These are phyloP conservation scores for Drosophila repletoides DNA, from an alignment of 1,140 invertebrate species.

Conservation along the genomic window DNA sequence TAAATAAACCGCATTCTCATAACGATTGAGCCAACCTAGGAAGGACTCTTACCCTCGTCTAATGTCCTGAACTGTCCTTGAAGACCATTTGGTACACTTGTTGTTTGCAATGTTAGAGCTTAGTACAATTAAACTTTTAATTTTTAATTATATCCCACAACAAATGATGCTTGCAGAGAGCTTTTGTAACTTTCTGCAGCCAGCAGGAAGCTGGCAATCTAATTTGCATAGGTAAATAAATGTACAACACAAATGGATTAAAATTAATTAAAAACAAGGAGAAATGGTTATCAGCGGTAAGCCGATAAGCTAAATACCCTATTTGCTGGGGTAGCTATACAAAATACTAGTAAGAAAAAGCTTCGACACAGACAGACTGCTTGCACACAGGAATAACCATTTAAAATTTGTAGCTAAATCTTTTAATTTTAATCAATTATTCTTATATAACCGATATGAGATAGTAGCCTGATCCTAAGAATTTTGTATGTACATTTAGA, in stretches of 20 bases:
- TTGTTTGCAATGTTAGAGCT: too few relatives aligned
- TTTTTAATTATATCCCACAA: conserved; percentile 1
- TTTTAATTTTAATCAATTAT: too few relatives aligned
- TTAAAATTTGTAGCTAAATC: too few relatives aligned
- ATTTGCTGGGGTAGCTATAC: too few relatives aligned
- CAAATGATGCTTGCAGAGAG: conserved; percentile 1
- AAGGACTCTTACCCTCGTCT: background rate
- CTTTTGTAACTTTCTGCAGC: too few relatives aligned
- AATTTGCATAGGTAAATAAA: background rate
- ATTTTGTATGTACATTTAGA: too few relatives aligned
- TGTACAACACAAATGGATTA: background rate
- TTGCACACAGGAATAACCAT: too few relatives aligned
- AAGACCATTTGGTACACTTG: background rate
- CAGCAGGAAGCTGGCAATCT: background rate
- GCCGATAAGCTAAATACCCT: too few relatives aligned
- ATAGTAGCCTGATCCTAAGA: too few relatives aligned
- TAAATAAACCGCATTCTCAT: background rate
- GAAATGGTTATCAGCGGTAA: background rate
- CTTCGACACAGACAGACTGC: too few relatives aligned
- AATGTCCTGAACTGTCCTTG: background rate
- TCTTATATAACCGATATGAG: too few relatives aligned
- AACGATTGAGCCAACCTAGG: background rate
- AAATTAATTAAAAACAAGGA: background rate
- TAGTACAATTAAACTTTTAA: background rate
- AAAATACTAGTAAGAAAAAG: too few relatives aligned